phyloP scores from a whole-genome alignment of 2,888 invertebrate genomes.

The Morpho deidamia region DNA sequence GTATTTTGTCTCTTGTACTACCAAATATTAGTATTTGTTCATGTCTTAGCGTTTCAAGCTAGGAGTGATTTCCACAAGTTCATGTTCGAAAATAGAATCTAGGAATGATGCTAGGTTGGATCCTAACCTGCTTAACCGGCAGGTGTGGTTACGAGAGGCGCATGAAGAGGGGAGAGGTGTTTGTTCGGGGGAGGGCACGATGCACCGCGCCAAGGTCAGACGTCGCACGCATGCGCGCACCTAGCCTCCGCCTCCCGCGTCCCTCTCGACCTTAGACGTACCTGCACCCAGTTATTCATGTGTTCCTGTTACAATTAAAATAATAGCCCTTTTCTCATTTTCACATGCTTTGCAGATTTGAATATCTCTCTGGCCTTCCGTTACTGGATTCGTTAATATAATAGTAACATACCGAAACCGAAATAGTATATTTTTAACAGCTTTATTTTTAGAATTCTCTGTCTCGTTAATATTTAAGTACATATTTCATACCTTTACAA shows the following conservation, averaged over 20 bases:
- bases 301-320: conserved; percentile 52
- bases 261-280: conserved; percentile 37
- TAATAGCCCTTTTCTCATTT: conserved; percentile 28
- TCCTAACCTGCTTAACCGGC: conserved; percentile 71
- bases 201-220: conserved; percentile 75
- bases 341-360: conserved; percentile 3
- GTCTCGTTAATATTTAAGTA: no score
- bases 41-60: conserved; percentile 1
- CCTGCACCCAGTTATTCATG: conserved; percentile 48
- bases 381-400: neutral
- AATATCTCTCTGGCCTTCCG: neutral
- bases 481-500: no score
- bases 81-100: conserved; percentile 60
- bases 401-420: no score
- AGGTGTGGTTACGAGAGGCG: conserved; percentile 57
- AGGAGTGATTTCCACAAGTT: conserved; percentile 37
- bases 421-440: no score
- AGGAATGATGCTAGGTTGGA: conserved; percentile 56
- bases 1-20: neutral
- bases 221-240: conserved; percentile 69
- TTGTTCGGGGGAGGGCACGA: conserved; percentile 46
- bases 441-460: no score
- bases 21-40: neutral
- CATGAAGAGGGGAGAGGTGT: conserved; percentile 44
- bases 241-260: conserved; percentile 29